Percentiles rank a stretch among this genome's conserved stretches.
Evolutionary conservation across 2,113 vertebrate species (phyloP).

Genomic region (Perca flavescens): DNA sequence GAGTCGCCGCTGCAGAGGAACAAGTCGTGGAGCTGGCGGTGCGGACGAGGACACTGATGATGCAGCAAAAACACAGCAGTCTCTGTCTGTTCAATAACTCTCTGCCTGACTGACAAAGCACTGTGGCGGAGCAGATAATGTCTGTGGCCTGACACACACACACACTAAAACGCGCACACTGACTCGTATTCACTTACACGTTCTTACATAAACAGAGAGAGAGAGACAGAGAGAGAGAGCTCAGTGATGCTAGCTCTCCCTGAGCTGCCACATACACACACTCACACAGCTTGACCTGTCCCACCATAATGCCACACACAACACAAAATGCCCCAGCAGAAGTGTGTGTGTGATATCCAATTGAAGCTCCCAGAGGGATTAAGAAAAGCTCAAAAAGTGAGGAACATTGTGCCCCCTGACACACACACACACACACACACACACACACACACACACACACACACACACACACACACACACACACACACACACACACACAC

Average conservation of each 20-base stretch:
- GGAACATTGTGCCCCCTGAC: constrained; percentile 3
- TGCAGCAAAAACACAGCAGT: constrained; percentile 55
- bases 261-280: background rate
- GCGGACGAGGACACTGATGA: constrained; percentile 48
- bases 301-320: constrained; percentile 53
- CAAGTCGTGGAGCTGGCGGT: constrained; percentile 30
- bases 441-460: too few relatives aligned
- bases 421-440: background rate
- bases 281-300: constrained; percentile 55
- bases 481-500: constrained; percentile 8
- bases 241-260: constrained; percentile 54
- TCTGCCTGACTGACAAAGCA: constrained; percentile 64
- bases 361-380: constrained; percentile 67
- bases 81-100: constrained; percentile 54
- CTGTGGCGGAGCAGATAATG: constrained; percentile 53
- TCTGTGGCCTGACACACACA: constrained; percentile 3
- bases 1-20: constrained; percentile 54
- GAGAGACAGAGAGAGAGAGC: constrained; percentile 40
- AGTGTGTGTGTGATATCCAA: constrained; percentile 25
- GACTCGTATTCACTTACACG: constrained; percentile 51
- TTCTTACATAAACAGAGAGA: constrained; percentile 70
- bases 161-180: constrained; percentile 17
- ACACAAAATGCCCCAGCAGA: constrained; percentile 41
- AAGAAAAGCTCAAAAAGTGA: constrained; percentile 67
- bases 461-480: background rate